Evolutionary conservation across 2,113 vertebrate species (phyloP).

Genomic region (Oxyruncus cristatus): DNA sequence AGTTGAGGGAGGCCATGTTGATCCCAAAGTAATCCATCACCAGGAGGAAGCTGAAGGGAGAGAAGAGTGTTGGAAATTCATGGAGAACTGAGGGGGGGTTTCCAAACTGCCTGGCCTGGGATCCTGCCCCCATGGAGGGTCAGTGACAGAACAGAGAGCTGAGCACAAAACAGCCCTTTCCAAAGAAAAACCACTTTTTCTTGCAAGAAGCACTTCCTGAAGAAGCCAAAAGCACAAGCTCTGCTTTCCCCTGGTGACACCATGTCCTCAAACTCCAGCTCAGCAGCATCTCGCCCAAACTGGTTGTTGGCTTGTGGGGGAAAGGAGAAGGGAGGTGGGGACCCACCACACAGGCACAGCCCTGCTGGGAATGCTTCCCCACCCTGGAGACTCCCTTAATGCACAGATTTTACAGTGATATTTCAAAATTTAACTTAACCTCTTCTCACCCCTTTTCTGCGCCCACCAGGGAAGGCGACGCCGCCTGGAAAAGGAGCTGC

Average conservation of each 20-base stretch:
- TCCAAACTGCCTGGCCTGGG: background rate
- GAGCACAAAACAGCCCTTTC: background rate
- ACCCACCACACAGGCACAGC: rapidly evolving
- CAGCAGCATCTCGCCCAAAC: background rate
- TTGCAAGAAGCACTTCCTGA: background rate
- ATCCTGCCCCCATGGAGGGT: rapidly evolving
- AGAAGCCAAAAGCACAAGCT: background rate
- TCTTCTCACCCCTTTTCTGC: background rate
- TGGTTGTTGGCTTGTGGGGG: background rate
- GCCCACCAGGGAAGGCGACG: background rate
- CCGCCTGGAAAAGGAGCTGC: rapidly evolving
- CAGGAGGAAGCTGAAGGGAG: constrained; percentile 79
- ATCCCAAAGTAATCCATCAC: constrained; percentile 94
- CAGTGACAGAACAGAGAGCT: rapidly evolving
- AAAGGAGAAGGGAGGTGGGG: background rate
- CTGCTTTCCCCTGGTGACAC: background rate
- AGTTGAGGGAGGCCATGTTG: constrained; percentile 93
- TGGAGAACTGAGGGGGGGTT: background rate
- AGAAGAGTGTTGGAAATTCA: background rate
- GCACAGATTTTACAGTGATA: background rate
- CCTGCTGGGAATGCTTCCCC: background rate
- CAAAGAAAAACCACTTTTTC: background rate
- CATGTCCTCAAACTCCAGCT: background rate
- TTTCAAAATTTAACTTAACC: background rate
- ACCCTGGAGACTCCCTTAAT: background rate